Percentiles rank a stretch among this genome's conserved stretches.
Evolutionary conservation across 2,888 invertebrate species (phyloP).

Genomic region (Torymus tubicola): DNA sequence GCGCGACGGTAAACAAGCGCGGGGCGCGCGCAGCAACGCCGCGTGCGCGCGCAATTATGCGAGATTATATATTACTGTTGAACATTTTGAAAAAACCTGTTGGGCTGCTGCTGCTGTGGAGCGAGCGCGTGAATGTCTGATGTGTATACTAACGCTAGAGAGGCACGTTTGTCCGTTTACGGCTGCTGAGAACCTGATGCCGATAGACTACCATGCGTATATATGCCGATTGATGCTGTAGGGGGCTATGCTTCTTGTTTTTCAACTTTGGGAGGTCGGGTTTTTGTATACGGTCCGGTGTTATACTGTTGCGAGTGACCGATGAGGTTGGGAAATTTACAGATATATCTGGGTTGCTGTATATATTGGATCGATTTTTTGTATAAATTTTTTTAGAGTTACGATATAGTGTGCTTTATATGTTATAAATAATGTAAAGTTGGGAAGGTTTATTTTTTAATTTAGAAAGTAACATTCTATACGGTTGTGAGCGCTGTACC

Average conservation of each 20-base stretch:
- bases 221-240: too few species aligned
- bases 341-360: too few species aligned
- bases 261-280: neutral
- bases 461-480: too few species aligned
- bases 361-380: too few species aligned
- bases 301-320: too few species aligned
- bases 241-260: neutral
- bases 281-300: too few species aligned
- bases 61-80: constrained; percentile 35
- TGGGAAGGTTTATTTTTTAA: too few species aligned
- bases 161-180: neutral
- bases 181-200: neutral
- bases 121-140: neutral
- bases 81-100: constrained; percentile 44
- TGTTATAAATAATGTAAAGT: too few species aligned
- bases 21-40: neutral
- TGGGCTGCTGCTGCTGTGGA: neutral
- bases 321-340: too few species aligned
- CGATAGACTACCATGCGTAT: neutral
- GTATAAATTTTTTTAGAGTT: too few species aligned
- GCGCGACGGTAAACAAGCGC: too few species aligned
- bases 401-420: too few species aligned
- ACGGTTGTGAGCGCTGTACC: neutral
- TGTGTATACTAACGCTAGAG: neutral
- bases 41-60: constrained; percentile 24